Evolutionary conservation across 2,797 vertebrate species (phyloP), one percentile per base, ranked within the genome.

Genomic region (Scolopax bukidnonensis): DNA sequence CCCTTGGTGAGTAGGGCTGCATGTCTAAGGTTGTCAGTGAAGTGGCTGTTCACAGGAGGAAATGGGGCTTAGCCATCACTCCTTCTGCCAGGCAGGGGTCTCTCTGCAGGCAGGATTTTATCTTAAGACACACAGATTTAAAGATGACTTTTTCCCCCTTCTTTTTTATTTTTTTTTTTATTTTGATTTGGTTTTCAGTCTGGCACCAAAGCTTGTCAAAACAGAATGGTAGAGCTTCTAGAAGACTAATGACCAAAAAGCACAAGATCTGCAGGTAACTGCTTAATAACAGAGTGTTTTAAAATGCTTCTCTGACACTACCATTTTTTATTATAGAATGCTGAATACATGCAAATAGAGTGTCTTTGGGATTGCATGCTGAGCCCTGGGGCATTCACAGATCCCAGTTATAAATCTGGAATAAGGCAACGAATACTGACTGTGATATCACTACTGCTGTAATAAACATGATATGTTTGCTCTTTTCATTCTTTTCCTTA

Each of bases 321-420:
- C 45, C 23, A 80, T 87, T 90, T 93, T 95, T 95, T 90, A 94
- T 89, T 95, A 77, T 87, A 75, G 60, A 63, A 59, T 59, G 60
- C 36, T 10, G 51, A 92, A 48, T 45, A 73, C 70, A 90, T 77
- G 95, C 84, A 93, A 89, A 84, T 68, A 69, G 60, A 91, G 47
- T 32, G 45, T 92, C 79, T 94, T 80, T 48, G 54, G 67, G 80
- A 76, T 54, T 84, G 56, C 51, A 25, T 38, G 48, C 61, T 70
- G 79, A 86, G 80, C 69, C 56, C 80, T 41, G 67, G 89, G 63
- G 60, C 50, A 53, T 63, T 76, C 74, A 51, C 51, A 65, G 76
- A 88, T 71, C 65, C 59, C 40, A 84, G 89, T 51, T 82, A 79
- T 90, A 94, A 84, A 90, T 88, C 50, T 73, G 56, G 69, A 95